Percentiles rank a stretch among this genome's conserved stretches.
These are phyloP conservation scores for Amblyopsis rosae DNA, from an alignment of 2,113 vertebrate species.

Conservation along the genomic window DNA sequence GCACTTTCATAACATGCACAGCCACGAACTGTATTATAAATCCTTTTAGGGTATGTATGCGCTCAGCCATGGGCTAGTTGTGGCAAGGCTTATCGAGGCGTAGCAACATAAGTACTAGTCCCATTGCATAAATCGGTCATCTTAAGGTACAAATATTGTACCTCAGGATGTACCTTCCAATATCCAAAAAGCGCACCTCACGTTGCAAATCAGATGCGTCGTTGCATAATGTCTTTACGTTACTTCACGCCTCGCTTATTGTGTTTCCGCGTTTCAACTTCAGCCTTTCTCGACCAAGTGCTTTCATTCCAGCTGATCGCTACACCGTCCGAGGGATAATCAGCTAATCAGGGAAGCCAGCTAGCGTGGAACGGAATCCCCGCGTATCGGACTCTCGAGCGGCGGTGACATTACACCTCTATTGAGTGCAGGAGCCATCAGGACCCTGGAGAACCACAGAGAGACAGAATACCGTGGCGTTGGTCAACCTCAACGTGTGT, in stretches of 20 bases:
- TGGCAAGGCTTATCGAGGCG: constrained; percentile 17
- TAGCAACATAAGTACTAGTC: constrained; percentile 18
- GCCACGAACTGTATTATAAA: constrained; percentile 8
- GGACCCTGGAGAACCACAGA: background rate
- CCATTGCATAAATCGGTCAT: constrained; percentile 5
- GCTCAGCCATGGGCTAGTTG: constrained; percentile 47
- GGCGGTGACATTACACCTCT: too few relatives aligned
- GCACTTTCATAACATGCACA: constrained; percentile 15
- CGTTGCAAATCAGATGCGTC: background rate
- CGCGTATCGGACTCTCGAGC: too few relatives aligned
- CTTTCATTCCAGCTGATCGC: too few relatives aligned
- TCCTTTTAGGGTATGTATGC: constrained; percentile 58
- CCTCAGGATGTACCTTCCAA: too few relatives aligned
- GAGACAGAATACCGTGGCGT: constrained; percentile 32
- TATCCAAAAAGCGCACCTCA: constrained; percentile 10
- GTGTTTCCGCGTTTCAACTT: background rate
- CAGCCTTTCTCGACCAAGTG: background rate
- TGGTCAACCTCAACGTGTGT: constrained; percentile 27
- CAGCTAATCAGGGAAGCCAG: too few relatives aligned
- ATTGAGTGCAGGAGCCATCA: too few relatives aligned
- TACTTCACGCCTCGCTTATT: constrained; percentile 18
- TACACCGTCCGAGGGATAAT: too few relatives aligned
- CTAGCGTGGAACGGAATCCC: too few relatives aligned
- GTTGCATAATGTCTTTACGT: constrained; percentile 13
- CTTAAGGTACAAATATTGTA: constrained; percentile 17